Evolutionary conservation across 64 coral and sea anemone species (phyloP), one percentile per base, ranked within the genome.

Genomic region (Platygyra sinensis): DNA sequence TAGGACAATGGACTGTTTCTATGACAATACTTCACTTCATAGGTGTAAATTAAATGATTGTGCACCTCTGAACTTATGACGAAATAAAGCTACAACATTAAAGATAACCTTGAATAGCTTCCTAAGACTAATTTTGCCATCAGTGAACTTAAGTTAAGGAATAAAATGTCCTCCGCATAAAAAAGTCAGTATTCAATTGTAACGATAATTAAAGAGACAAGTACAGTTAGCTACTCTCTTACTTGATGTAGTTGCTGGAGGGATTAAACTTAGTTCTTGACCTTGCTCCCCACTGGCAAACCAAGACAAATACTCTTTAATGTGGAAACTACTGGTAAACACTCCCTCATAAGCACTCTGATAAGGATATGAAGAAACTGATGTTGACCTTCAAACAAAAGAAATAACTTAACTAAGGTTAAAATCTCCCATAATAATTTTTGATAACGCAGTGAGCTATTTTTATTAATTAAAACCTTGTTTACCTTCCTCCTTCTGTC

Each of bases 331-430:
- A 25, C 67, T 96, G 10, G 49, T 28, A 76, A 96, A 96, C 5
- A 96, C 91, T 10, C 95, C 95, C 20, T 96, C 87, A 76, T 90
- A 86, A n/a, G 95, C 95, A 88, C 95, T 93, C 51, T 62, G 36
- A 60, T 93, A 96, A 8, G 91, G 88, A 60, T 54, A 22, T 13
- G 73, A 33, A 64, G 76, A 86, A 51, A 86, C 36, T 30, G 80
- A 75, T 22, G 51, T 72, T 39, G 74, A 87, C 86, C 94, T 95
- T 42, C n/a, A 72, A 50, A 88, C 19, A 88, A 75, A 75, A 77
- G 8, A 77, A 49, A 77, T 42, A 2, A 20, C 11, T 1, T 18
- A 1, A 15, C 54, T 60, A 30, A 27, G 31, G 60, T 5, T 69
- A 29, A 42, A 82, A 5, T 14, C 14, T 16, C n/a, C 6, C 13